Conservation (phyloP, 2,113 vertebrate genomes). For the Vulpes vulpes region DNA sequence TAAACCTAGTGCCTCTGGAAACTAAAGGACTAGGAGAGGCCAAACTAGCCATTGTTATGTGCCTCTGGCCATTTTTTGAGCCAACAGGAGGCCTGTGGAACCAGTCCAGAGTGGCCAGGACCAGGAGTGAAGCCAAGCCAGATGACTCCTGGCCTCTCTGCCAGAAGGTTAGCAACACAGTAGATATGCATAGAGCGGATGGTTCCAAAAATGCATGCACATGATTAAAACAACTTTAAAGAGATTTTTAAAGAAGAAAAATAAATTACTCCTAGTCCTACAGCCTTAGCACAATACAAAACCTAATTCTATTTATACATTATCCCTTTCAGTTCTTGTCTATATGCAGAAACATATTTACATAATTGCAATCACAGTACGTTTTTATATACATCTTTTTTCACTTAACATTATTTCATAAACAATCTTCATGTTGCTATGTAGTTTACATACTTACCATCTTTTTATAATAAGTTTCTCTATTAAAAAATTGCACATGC, state of each 20-base stretch:
- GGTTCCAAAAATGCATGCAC: background rate
- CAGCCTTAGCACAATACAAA: conserved; percentile 72
- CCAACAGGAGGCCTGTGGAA: background rate
- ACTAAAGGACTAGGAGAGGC: background rate
- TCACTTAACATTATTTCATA: conserved; percentile 81
- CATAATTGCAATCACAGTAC: conserved; percentile 82
- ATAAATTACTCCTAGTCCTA: conserved; percentile 65
- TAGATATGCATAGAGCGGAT: background rate
- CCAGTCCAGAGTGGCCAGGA: background rate
- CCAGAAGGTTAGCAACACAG: background rate
- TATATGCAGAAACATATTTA: conserved; percentile 79
- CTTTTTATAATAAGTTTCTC: conserved; percentile 76
- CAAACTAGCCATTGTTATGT: background rate
- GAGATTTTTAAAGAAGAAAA: conserved; percentile 69
- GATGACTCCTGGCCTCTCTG: background rate
- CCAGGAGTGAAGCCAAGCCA: background rate
- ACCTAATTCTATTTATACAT: conserved; percentile 74
- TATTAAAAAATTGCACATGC: conserved; percentile 59
- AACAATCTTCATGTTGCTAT: conserved; percentile 75
- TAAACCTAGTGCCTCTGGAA: background rate
- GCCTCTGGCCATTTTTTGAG: background rate
- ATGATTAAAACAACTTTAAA: conserved; percentile 63
- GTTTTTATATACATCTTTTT: conserved; percentile 81
- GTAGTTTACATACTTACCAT: conserved; percentile 73
- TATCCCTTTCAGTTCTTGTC: conserved; percentile 76